Base-by-base conservation (phyloP, 2,113 vertebrate species). In the Haplochromis burtoni region DNA sequence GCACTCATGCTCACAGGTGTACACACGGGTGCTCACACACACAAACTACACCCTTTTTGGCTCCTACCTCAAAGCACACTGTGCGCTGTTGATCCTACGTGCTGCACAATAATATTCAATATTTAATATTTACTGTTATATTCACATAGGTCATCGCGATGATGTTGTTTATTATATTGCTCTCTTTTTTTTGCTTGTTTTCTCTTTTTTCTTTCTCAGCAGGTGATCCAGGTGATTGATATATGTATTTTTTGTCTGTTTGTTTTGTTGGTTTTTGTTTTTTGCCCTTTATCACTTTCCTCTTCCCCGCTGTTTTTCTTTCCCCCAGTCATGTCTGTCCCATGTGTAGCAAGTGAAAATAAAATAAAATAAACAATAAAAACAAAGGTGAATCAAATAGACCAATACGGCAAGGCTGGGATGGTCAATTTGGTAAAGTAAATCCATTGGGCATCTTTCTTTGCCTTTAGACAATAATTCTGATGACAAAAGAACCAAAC, bases 201-300 rank as follows among this genome's bases (percentile, higher is more conserved):
- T 11, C 1, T 11, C 10, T 40, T 12, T 12, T 40, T 40, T 12
- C 10, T 40, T 40, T 40, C 47, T 49, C 47, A 49, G 0, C 47
- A 49, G 47, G 4, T 19, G 16, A 49, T 19, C 16, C 49, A 51
- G 49, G 49, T 51, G 4, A 51, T n/a, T 10, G 47, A 49, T 5
- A 49, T 19, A 5, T 19, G 17, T 51, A 51, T 51, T 51, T 51
- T 51, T 51, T 51, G 17, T 49, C 47, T 49, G 47, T 9, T 19
- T 49, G 8, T 49, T 49, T 49, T 19, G 47, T 49, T 49, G 17
- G 8, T 49, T 51, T 49, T 19, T 51, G 17, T 19, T 19, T 51
- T 51, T 51, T 51, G 47, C 17, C 4, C 17, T 19, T 5, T 51
- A 51, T 51, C 47, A 0, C 47, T 0, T 51, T 0, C 17, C 49